Evolutionary conservation across 2,113 vertebrate genomes (phyloP), one percentile per base, ranked within the genome.

Genomic region (Pseudopodoces humilis): DNA sequence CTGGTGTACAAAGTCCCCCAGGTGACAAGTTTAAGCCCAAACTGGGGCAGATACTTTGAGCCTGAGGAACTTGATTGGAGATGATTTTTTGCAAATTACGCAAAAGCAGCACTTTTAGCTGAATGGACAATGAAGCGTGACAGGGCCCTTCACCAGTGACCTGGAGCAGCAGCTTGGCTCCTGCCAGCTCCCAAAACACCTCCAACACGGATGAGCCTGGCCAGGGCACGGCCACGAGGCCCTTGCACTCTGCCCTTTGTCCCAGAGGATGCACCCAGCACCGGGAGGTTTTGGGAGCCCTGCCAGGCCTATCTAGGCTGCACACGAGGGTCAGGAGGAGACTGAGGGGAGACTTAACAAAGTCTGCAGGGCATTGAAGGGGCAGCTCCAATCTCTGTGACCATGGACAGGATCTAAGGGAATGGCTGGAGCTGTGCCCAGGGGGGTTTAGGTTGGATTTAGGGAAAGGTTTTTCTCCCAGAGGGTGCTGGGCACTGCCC

Each of bases 191-290:
- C 86, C 6, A 0, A 43, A 85, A 47, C 3, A 5, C 60, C 30
- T 85, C 69, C 3, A 23, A 3, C 2, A 2, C 23, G 60, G 83
- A 47, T 15, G 27, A 78, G 28, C 46, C 59, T 28, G 70, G 25
- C 70, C 1, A 0, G 65, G 59, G 3, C 84, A 69, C 0, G 6
- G 68, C 65, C 46, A 2, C 0, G 1, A 44, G 72, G 84, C 11
- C 44, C 46, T 58, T 68, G 81, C 46, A 52, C 87, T 86, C 22
- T 65, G 87, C 60, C 74, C 94, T 31, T 19, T 76, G 46, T 44
- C 70, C 59, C 85, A n/a, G 63, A 49, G 67, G 43, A 25, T 12
- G 20, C 27, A 37, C 4, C 35, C 7, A 6, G 46, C 7, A 18
- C 58, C 13, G 0, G 8, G 31, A 2, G 3, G 30, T 13, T 53